Evolutionary conservation across 2,888 invertebrate genomes (phyloP).

Genomic region (Candidula unifasciata): DNA sequence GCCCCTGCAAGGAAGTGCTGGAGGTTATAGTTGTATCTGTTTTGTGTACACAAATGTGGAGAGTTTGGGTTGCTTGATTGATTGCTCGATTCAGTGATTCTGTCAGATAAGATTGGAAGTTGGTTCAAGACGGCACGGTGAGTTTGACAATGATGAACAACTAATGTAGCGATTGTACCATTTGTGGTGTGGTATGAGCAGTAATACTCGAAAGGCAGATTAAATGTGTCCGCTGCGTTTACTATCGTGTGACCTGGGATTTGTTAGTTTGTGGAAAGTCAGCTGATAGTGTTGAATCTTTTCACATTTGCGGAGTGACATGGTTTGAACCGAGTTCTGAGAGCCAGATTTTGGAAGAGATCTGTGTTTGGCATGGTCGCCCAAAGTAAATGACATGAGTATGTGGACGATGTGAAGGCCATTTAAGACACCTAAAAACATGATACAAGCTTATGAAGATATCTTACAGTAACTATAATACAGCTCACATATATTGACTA

Average conservation of each 20-base stretch:
- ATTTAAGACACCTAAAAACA: constrained; percentile 37
- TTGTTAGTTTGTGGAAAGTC: constrained; percentile 35
- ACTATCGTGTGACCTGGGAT: constrained; percentile 23
- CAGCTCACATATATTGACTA: too few species aligned
- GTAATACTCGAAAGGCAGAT: not conserved
- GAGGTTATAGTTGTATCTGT: not conserved
- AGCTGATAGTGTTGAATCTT: not conserved
- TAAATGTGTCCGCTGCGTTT: not conserved
- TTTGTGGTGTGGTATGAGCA: constrained; percentile 1
- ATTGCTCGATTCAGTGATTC: constrained; percentile 10
- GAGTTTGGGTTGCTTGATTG: constrained; percentile 45
- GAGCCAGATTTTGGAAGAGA: not conserved
- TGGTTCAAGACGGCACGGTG: not conserved
- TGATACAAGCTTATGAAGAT: too few species aligned
- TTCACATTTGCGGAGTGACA: not conserved
- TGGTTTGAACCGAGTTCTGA: not conserved
- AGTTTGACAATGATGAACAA: not conserved
- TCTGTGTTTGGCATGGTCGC: constrained; percentile 2
- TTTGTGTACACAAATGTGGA: not conserved
- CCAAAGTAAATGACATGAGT: too few species aligned
- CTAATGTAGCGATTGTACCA: too few species aligned
- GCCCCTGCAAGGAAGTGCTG: not conserved
- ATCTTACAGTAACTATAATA: too few species aligned
- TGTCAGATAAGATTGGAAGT: not conserved
- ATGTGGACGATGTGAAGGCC: constrained; percentile 20